Conservation (phyloP, 2,888 invertebrate species). For the Uropetala carovei region DNA sequence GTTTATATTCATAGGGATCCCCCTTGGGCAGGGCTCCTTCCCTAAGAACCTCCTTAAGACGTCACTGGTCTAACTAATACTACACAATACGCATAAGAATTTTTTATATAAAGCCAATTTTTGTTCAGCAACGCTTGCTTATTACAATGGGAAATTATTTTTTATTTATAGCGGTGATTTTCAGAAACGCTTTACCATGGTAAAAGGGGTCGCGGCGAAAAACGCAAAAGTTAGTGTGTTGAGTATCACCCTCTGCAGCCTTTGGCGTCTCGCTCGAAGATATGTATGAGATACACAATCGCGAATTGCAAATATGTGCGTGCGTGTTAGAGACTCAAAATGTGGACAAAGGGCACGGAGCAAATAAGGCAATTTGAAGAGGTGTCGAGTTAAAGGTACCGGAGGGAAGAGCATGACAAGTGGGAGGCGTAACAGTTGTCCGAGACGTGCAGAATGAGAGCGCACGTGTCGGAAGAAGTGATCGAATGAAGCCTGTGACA, state of each 20-base stretch:
- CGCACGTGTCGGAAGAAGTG: background rate
- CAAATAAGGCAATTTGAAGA: conserved; percentile 7
- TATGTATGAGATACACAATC: background rate
- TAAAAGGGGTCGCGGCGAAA: too few species aligned
- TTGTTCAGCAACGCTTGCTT: too few species aligned
- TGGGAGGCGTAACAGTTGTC: background rate
- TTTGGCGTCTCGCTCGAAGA: background rate
- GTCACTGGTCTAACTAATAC: too few species aligned
- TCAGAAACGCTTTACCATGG: too few species aligned
- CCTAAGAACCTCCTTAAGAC: too few species aligned
- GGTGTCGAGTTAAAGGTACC: background rate
- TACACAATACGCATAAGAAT: too few species aligned
- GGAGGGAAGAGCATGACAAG: background rate
- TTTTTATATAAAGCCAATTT: too few species aligned
- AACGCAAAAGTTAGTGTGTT: too few species aligned
- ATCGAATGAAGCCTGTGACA: background rate
- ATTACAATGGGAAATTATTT: too few species aligned
- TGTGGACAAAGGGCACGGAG: background rate
- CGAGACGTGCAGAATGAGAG: background rate
- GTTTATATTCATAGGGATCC: too few species aligned
- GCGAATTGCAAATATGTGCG: conserved; percentile 7
- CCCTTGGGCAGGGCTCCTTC: too few species aligned
- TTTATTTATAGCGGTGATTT: too few species aligned
- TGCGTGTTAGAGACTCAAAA: background rate
- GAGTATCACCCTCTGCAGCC: background rate